phyloP scores from a whole-genome alignment of 2,113 vertebrate species.

The Vombatus ursinus region DNA sequence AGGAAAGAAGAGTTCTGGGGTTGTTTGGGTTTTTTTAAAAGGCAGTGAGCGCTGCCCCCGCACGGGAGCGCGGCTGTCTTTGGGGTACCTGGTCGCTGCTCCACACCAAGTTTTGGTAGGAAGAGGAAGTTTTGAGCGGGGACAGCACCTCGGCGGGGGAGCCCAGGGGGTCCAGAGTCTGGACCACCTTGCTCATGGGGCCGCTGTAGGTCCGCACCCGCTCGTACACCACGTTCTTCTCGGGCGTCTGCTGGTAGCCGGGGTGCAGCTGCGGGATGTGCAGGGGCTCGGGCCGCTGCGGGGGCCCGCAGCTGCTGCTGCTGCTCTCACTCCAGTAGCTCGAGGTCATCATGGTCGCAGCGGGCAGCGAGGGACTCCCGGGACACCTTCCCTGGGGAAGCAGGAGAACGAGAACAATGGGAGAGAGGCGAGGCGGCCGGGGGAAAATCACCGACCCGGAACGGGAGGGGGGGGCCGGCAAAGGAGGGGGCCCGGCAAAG shows the following conservation, averaged over 20 bases:
- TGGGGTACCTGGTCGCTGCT: constrained; percentile 74
- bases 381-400: constrained; percentile 53
- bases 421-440: background rate
- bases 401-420: constrained; percentile 32
- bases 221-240: constrained; percentile 78
- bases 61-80: constrained; percentile 44
- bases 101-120: constrained; percentile 76
- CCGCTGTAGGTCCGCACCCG: constrained; percentile 84
- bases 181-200: constrained; percentile 79
- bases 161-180: constrained; percentile 72
- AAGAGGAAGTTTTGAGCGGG: constrained; percentile 73
- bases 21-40: no score
- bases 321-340: constrained; percentile 67
- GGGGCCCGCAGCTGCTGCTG: constrained; percentile 74
- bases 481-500: background rate
- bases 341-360: constrained; percentile 70
- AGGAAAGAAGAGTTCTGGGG: background rate
- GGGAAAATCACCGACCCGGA: background rate
- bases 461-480: background rate
- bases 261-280: constrained; percentile 8
- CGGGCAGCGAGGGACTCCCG: constrained; percentile 41
- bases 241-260: background rate
- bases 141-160: constrained; percentile 73
- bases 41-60: background rate
- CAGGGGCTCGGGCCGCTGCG: constrained; percentile 77